Conservation (phyloP, 2,797 vertebrate species). For the Allobates femoralis region DNA sequence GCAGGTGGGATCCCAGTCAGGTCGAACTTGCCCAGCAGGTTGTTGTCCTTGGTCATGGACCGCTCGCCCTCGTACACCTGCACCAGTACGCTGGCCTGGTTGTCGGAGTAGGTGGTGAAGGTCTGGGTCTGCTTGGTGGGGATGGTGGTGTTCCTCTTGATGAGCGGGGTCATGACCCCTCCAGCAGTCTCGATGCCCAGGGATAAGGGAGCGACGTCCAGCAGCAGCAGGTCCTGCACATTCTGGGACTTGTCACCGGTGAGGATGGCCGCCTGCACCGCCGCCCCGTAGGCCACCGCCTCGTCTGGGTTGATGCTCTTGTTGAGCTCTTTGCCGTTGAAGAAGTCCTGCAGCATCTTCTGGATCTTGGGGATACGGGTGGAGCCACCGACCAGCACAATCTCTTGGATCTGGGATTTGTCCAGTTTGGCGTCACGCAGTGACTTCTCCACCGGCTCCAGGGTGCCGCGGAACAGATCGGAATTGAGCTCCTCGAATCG, state of each 20-base stretch:
- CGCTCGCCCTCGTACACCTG: slow-evolving; percentile 93
- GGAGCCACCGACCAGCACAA: slow-evolving; percentile 90
- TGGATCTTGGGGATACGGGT: slow-evolving; percentile 94
- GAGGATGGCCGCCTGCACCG: slow-evolving; percentile 90
- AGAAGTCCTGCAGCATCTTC: slow-evolving; percentile 90
- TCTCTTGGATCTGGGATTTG: slow-evolving; percentile 87
- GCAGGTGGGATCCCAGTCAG: slow-evolving; percentile 87
- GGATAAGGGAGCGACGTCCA: slow-evolving; percentile 88
- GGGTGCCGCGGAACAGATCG: slow-evolving; percentile 89
- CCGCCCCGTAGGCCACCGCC: slow-evolving; percentile 89
- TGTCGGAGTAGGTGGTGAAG: slow-evolving; percentile 93
- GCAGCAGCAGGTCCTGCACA: slow-evolving; percentile 88
- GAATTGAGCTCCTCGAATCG: slow-evolving; percentile 92
- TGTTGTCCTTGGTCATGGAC: slow-evolving; percentile 94
- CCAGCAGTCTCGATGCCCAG: slow-evolving; percentile 90
- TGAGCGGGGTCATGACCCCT: slow-evolving; percentile 89
- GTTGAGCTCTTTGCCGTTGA: slow-evolving; percentile 91
- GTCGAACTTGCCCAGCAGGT: slow-evolving; percentile 91
- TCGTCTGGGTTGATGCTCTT: slow-evolving; percentile 95
- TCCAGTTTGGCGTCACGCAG: slow-evolving; percentile 89
- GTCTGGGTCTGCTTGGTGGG: slow-evolving; percentile 91
- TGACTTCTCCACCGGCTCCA: slow-evolving; percentile 90
- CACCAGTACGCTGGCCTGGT: slow-evolving; percentile 88
- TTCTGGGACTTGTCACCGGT: slow-evolving; percentile 93
- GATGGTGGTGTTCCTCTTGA: slow-evolving; percentile 94